A percentile compares a stretch with the other conserved stretches of the same genome.
Conservation (phyloP, 2,888 invertebrate genomes). For the Eustalomyia histrio region DNA sequence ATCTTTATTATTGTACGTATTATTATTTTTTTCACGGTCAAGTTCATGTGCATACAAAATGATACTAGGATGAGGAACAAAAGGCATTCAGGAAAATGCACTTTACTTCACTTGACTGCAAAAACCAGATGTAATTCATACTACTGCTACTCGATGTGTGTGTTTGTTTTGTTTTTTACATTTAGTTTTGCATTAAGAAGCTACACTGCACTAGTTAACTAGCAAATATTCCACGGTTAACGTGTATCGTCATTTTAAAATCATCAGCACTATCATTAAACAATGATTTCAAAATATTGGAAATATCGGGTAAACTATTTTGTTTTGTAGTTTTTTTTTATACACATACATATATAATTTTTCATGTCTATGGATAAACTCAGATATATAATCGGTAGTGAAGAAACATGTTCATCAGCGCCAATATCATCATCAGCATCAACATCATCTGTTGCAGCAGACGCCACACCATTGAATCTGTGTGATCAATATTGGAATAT, state of each 20-base stretch:
- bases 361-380: slow-evolving; percentile 45
- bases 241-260: slow-evolving; percentile 8
- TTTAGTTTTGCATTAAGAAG: neutral
- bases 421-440: slow-evolving; percentile 27
- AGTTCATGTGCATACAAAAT: slow-evolving; percentile 70
- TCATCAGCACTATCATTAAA: neutral
- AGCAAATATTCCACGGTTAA: slow-evolving; percentile 20
- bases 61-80: neutral
- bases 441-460: slow-evolving; percentile 6
- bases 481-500: slow-evolving; percentile 46
- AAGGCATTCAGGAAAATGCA: neutral
- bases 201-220: neutral
- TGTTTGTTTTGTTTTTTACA: neutral
- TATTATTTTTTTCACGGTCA: slow-evolving; percentile 73
- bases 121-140: neutral
- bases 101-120: neutral
- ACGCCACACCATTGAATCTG: neutral
- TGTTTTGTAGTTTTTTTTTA: neutral
- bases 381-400: slow-evolving; percentile 15
- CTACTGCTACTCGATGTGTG: neutral
- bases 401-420: slow-evolving; percentile 36
- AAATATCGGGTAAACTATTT: neutral
- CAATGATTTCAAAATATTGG: neutral
- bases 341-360: too few species aligned
- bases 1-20: too few species aligned